Percentiles rank a stretch among this genome's conserved stretches.
Evolutionary conservation across 2,797 vertebrate genomes (phyloP).

Genomic region (Molothrus ater): DNA sequence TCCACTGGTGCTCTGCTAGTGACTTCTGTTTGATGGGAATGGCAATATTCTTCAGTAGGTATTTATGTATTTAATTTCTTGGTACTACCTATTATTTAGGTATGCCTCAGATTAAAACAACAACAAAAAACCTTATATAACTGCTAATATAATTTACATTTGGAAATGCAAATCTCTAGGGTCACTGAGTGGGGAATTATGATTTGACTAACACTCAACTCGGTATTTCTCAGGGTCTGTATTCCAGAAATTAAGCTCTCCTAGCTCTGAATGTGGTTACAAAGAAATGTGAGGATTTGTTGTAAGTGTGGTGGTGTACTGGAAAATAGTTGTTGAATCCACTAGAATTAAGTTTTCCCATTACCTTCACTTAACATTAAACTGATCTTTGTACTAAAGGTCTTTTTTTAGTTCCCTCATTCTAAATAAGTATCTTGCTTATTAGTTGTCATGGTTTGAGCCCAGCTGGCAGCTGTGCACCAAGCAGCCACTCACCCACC

Average conservation of each 20-base stretch:
- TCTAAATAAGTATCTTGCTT: background rate
- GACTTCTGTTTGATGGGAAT: background rate
- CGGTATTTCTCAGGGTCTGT: background rate
- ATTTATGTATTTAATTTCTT: background rate
- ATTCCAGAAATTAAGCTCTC: background rate
- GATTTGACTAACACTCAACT: background rate
- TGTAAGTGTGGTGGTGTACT: background rate
- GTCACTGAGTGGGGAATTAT: background rate
- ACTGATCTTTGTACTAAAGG: background rate
- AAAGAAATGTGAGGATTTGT: background rate
- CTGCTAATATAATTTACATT: background rate
- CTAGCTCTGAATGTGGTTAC: background rate
- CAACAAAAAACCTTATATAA: accelerated
- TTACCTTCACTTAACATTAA: background rate
- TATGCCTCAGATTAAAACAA: background rate
- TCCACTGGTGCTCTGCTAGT: background rate
- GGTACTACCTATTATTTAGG: background rate
- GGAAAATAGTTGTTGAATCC: background rate
- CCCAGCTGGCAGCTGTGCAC: background rate
- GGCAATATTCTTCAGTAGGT: background rate
- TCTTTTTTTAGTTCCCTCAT: background rate
- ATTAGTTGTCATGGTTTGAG: background rate
- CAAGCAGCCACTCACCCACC: accelerated
- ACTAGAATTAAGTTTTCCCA: background rate
- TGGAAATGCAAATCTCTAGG: background rate